These are phyloP conservation scores for Sminthopsis crassicaudata DNA, from an alignment of 2,113 vertebrate species.

Conservation along the genomic window DNA sequence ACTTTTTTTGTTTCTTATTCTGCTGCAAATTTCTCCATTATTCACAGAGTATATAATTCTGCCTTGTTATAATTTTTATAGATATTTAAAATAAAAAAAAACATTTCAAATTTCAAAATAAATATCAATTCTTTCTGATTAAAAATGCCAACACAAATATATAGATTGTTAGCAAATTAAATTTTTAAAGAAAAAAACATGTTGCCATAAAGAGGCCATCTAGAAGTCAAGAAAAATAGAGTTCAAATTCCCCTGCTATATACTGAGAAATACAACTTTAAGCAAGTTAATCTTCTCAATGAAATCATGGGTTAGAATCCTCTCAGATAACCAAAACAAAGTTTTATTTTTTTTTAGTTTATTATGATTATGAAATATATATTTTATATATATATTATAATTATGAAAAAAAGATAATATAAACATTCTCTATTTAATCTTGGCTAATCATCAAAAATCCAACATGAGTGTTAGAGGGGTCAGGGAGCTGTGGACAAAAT, in stretches of 20 bases:
- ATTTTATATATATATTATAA: no score
- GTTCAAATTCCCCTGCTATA: neutral
- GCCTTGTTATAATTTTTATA: slow-evolving; percentile 9
- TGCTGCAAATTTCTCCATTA: slow-evolving; percentile 19
- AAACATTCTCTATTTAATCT: neutral
- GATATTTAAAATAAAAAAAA: neutral
- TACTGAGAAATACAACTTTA: neutral
- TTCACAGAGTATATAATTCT: neutral
- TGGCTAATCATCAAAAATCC: neutral
- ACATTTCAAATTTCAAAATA: neutral
- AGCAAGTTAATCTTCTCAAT: neutral
- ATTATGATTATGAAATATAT: no score
- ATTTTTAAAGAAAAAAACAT: neutral
- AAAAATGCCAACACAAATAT: neutral
- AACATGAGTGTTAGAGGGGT: neutral
- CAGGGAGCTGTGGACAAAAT: neutral
- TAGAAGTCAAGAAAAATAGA: neutral
- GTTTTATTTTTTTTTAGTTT: neutral
- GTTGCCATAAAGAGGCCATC: neutral
- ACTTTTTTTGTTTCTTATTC: neutral
- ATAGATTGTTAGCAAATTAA: neutral
- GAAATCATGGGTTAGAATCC: neutral
- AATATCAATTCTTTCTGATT: neutral
- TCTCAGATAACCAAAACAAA: neutral
- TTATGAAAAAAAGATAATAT: neutral